Evolutionary conservation across 1,140 invertebrate genomes (phyloP).

Genomic region (Triops cancriformis): DNA sequence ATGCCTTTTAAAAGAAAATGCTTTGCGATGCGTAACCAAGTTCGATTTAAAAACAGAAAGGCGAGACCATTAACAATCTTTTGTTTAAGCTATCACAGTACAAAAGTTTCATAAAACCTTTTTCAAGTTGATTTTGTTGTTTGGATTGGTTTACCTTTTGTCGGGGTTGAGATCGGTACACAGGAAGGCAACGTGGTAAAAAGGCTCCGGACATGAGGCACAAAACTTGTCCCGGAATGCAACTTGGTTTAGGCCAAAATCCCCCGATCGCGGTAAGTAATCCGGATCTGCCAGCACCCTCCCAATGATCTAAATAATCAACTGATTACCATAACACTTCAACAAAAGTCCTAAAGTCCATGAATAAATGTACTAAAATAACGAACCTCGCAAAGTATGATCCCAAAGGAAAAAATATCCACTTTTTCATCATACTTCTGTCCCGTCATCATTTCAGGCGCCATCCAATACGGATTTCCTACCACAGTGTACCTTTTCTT

Average conservation of each 20-base stretch:
- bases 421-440: conserved; percentile 94
- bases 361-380: background rate
- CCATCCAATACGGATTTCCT: conserved; percentile 97
- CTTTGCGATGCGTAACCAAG: too few species aligned
- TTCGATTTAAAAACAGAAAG: too few species aligned
- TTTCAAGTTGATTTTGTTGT: too few species aligned
- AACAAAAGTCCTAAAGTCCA: background rate
- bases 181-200: conserved; percentile 77
- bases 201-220: conserved; percentile 71
- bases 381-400: conserved; percentile 85
- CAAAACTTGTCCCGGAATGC: conserved; percentile 83
- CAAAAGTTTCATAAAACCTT: too few species aligned
- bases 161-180: conserved; percentile 84
- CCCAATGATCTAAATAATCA: conserved; percentile 66
- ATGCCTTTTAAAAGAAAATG: too few species aligned
- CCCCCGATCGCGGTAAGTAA: conserved; percentile 73
- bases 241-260: conserved; percentile 83
- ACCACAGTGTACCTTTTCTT: conserved; percentile 58
- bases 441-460: conserved; percentile 94
- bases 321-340: conserved; percentile 18
- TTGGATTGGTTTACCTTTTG: conserved; percentile 47
- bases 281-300: conserved; percentile 88
- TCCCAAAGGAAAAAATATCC: conserved; percentile 94
- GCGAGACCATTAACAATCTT: too few species aligned
- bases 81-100: too few species aligned